These are phyloP conservation scores for Cyaniris semiargus DNA, from an alignment of 2,888 invertebrate genomes.

Conservation along the genomic window DNA sequence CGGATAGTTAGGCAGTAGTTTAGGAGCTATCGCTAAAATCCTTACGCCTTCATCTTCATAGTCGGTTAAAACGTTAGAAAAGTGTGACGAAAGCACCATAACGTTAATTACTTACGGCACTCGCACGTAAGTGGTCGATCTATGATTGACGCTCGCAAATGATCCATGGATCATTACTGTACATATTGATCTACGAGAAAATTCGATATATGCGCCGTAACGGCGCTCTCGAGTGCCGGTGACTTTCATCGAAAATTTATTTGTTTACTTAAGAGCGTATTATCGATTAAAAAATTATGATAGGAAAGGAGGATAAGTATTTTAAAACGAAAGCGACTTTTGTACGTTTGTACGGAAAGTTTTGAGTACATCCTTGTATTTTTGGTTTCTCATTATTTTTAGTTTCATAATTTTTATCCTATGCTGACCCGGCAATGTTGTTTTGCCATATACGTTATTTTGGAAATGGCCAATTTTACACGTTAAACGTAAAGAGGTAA, in stretches of 20 bases:
- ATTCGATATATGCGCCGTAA: constrained; percentile 31
- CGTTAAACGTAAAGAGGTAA: no score
- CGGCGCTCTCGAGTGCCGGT: background rate
- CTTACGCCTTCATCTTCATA: background rate
- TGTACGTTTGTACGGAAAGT: background rate
- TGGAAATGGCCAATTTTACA: no score
- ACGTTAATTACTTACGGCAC: constrained; percentile 11
- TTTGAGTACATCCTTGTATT: background rate
- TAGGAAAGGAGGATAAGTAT: background rate
- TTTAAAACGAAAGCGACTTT: background rate
- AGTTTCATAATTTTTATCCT: no score
- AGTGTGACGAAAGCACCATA: constrained; percentile 20
- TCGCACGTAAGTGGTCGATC: constrained; percentile 40
- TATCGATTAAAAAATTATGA: background rate
- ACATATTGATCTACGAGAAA: constrained; percentile 30
- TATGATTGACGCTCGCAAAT: constrained; percentile 38
- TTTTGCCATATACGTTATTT: no score
- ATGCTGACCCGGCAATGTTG: no score
- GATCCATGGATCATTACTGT: constrained; percentile 55
- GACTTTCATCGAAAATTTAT: constrained; percentile 1
- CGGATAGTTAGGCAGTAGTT: no score
- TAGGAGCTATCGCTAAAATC: background rate
- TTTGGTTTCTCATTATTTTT: background rate
- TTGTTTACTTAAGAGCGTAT: background rate
- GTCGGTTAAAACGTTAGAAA: background rate